phyloP scores from a whole-genome alignment of 2,888 invertebrate genomes.

The Dascillus cervinus region DNA sequence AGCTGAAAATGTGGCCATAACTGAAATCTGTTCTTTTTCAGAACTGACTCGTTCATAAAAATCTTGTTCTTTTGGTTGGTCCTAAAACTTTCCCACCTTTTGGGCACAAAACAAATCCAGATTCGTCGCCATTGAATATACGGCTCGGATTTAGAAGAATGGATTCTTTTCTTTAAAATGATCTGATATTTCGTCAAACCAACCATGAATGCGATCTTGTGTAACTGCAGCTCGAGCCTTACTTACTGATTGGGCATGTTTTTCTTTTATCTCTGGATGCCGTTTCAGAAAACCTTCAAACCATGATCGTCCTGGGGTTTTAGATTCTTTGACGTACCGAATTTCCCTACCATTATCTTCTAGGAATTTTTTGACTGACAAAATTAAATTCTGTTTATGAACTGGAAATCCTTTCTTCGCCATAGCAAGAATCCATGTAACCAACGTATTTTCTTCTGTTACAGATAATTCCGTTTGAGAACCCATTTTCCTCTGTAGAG shows the following conservation, averaged over 20 bases:
- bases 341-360: constrained; percentile 5
- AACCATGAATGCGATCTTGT: constrained; percentile 7
- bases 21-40: constrained; percentile 4
- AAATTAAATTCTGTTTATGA: constrained; percentile 4
- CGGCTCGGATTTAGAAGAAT: constrained; percentile 2
- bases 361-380: constrained; percentile 7
- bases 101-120: constrained; percentile 1
- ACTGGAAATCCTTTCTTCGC: constrained; percentile 8
- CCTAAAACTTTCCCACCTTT: constrained; percentile 5
- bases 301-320: constrained; percentile 4
- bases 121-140: constrained; percentile 3
- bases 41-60: constrained; percentile 4
- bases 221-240: constrained; percentile 15
- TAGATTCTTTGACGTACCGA: constrained; percentile 9
- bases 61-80: constrained; percentile 2
- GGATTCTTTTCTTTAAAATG: constrained; percentile 5
- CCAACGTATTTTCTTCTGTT: constrained; percentile 8
- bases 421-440: constrained; percentile 8
- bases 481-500: constrained; percentile 4
- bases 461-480: constrained; percentile 6
- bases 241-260: no score
- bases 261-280: constrained; percentile 7
- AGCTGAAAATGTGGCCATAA: constrained; percentile 7
- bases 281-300: constrained; percentile 5
- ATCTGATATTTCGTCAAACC: constrained; percentile 5